Base-by-base conservation (phyloP, 2,888 invertebrate genomes). In the Athrips mouffetella region DNA sequence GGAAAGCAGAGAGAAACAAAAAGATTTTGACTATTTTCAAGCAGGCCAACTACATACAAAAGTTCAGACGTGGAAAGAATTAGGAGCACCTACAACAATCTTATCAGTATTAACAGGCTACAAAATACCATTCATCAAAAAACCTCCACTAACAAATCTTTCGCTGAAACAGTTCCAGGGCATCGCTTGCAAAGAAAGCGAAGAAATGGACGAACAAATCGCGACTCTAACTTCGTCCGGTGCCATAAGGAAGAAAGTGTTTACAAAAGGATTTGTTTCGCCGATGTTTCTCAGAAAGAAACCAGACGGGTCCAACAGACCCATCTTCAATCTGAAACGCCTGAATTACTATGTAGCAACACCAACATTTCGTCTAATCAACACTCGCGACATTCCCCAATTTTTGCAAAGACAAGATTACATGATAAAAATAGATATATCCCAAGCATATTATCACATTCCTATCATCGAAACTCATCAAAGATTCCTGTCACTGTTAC, bases 81-180 rank as follows among this genome's bases (percentile, higher is more conserved):
- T 20, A 7, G n/a, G 15, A 1, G 46, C 45, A 7, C 44, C 49
- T 2, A n/a, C 30, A 20, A 18, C 29, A 5, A 33, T 35, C 8
- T n/a, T 31, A 25, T 42, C 29, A 15, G 40, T 49, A 6, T 33
- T 52, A 33, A 31, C 7, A 15, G 50, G 53, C 2, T 55, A 53
- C 41, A 30, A 44, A 33, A 55, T 55, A 10, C 53, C 53, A 13
- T 53, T 55, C 20, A 15, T 18, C 10, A 21, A 10, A 15, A 33
- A 15, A 29, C 51, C 47, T n/a, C 51, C 51, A 21, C 4, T 10
- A 2, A 20, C 5, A n/a, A 15, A 3, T n/a, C n/a, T n/a, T n/a
- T n/a, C n/a, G n/a, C n/a, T n/a, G n/a, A n/a, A n/a, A n/a, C n/a
- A n/a, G n/a, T n/a, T n/a, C n/a, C n/a, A n/a, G n/a, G n/a, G n/a